Conservation (phyloP, 2,888 invertebrate genomes). For the Meloe dianella region DNA sequence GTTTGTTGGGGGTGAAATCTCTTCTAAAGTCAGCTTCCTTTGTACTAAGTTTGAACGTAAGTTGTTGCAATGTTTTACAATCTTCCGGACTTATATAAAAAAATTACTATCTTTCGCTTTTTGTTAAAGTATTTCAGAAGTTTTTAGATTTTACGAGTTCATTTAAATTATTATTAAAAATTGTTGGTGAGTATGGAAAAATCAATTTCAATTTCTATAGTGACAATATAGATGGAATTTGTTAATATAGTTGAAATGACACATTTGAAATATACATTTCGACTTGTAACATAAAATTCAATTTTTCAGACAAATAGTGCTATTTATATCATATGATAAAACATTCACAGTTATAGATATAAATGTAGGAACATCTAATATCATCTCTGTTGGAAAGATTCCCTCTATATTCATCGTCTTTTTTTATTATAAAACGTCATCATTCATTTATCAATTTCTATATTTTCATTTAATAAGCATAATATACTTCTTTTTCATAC, state of each 20-base stretch:
- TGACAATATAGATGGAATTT: constrained; percentile 7
- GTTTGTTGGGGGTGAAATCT: not conserved
- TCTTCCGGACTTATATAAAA: not conserved
- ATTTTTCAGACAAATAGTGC: constrained; percentile 36
- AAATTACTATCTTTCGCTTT: not conserved
- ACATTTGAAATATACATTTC: constrained; percentile 25
- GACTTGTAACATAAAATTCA: constrained; percentile 31
- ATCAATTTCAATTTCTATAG: constrained; percentile 10
- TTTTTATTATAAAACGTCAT: not conserved
- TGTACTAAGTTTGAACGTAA: not conserved
- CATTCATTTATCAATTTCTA: constrained; percentile 1
- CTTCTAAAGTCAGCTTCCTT: not conserved
- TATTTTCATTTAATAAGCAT: constrained; percentile 1
- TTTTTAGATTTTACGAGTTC: not conserved
- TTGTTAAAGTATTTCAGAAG: not conserved
- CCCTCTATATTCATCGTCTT: not conserved
- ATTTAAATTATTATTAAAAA: constrained; percentile 5
- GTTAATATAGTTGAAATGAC: constrained; percentile 2
- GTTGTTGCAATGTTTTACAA: not conserved
- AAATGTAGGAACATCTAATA: constrained; percentile 17
- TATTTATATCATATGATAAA: constrained; percentile 29
- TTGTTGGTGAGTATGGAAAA: too few relatives aligned
- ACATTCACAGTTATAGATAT: constrained; percentile 26
- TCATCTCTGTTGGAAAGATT: constrained; percentile 9
- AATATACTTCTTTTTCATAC: not conserved